These are phyloP conservation scores for Ferdinandea cuprea DNA, from an alignment of 2,888 invertebrate species.

Conservation along the genomic window DNA sequence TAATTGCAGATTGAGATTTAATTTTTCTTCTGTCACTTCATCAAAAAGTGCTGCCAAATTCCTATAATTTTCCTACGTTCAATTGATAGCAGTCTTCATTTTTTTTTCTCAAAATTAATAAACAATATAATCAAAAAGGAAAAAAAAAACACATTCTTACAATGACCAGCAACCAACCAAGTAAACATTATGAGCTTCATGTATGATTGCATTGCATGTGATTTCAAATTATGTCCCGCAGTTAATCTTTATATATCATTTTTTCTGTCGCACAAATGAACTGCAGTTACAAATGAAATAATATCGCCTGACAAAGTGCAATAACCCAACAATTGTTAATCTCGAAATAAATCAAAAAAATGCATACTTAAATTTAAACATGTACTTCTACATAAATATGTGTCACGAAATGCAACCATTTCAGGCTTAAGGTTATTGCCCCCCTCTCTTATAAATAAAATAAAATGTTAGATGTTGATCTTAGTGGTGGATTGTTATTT, in stretches of 20 bases:
- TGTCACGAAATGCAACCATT: slow-evolving; percentile 31
- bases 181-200: too few relatives aligned
- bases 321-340: slow-evolving; percentile 20
- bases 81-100: too few relatives aligned
- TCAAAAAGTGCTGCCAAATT: too few relatives aligned
- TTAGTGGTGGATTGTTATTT: background rate
- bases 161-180: too few relatives aligned
- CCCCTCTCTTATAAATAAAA: background rate
- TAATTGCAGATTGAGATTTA: too few relatives aligned
- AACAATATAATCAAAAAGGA: too few relatives aligned
- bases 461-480: background rate
- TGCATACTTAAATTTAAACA: slow-evolving; percentile 21
- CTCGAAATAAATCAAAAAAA: slow-evolving; percentile 19
- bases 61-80: too few relatives aligned
- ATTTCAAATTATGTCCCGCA: background rate
- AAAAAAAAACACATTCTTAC: too few relatives aligned
- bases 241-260: slow-evolving; percentile 2
- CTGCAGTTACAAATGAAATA: background rate
- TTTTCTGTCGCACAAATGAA: background rate
- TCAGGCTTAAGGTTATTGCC: background rate
- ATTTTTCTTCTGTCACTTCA: too few relatives aligned
- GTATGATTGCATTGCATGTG: slow-evolving; percentile 13
- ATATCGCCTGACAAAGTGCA: slow-evolving; percentile 36
- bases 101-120: too few relatives aligned
- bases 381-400: slow-evolving; percentile 10